Evolutionary conservation across 1,140 invertebrate species (phyloP).

Genomic region (Mactra quadrangularis): DNA sequence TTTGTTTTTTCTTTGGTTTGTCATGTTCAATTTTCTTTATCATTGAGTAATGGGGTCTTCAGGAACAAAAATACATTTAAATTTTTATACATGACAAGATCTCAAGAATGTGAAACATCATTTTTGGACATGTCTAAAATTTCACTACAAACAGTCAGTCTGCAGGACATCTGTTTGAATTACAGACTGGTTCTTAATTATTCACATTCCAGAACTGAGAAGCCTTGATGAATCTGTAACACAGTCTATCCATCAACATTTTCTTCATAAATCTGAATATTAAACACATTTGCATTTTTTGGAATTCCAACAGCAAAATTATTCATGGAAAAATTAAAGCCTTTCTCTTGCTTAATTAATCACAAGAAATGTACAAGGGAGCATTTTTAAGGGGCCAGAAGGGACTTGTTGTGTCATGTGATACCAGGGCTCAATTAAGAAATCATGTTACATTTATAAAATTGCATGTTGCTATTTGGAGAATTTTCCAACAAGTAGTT

Average conservation of each 20-base stretch:
- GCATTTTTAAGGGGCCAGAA: no score
- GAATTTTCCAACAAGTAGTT: no score
- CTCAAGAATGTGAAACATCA: background rate
- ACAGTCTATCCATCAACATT: slow-evolving; percentile 53
- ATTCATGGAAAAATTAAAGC: slow-evolving; percentile 44
- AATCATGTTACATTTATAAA: no score
- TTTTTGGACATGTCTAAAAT: background rate
- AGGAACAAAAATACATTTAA: background rate
- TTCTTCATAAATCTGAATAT: slow-evolving; percentile 49
- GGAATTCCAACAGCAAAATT: slow-evolving; percentile 18
- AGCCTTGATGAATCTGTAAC: slow-evolving; percentile 58
- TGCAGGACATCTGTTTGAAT: slow-evolving; percentile 35
- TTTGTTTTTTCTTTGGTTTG: background rate
- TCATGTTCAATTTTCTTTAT: slow-evolving; percentile 23
- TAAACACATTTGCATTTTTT: slow-evolving; percentile 52
- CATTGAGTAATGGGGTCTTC: background rate
- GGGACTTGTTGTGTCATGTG: no score
- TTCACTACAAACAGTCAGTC: background rate
- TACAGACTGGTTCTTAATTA: slow-evolving; percentile 43
- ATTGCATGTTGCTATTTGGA: no score
- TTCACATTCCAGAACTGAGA: slow-evolving; percentile 35
- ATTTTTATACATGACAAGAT: background rate
- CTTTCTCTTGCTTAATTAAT: slow-evolving; percentile 22
- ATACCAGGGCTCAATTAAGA: no score
- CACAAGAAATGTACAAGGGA: background rate